Conservation (phyloP, 2,113 vertebrate species). For the Oophaga pumilio region DNA sequence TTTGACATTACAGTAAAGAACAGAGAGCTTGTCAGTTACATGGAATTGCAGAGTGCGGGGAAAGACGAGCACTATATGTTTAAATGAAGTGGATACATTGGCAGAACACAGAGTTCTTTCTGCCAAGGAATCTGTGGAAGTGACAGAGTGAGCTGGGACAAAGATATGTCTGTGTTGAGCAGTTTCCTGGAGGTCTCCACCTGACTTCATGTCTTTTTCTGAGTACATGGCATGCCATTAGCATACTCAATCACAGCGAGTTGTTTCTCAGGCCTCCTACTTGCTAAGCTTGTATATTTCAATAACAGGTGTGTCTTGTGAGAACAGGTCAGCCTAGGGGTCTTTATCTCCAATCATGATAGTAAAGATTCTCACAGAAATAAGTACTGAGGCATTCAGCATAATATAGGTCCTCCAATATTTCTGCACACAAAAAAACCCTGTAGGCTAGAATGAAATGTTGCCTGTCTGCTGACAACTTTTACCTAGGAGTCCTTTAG, state of each 20-base stretch:
- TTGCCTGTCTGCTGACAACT: too few relatives aligned
- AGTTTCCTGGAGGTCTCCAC: conserved; percentile 21
- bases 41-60: not conserved
- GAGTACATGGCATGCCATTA: not conserved
- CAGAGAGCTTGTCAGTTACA: not conserved
- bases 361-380: not conserved
- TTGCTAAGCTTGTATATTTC: conserved; percentile 34
- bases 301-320: conserved; percentile 4
- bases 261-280: not conserved
- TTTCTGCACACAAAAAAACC: not conserved
- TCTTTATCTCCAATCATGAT: conserved; percentile 11
- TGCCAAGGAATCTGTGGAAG: conserved; percentile 52
- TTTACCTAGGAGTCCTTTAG: too few relatives aligned
- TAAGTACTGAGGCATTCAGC: not conserved
- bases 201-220: not conserved
- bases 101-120: conserved; percentile 32
- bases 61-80: conserved; percentile 46
- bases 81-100: conserved; percentile 46
- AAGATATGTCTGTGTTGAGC: conserved; percentile 47
- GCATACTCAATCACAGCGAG: not conserved
- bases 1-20: not conserved
- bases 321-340: not conserved
- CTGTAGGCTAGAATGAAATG: too few relatives aligned
- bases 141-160: conserved; percentile 46
- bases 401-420: not conserved